Percentiles rank a stretch among this genome's conserved stretches.
Conservation (phyloP, 2,113 vertebrate genomes). For the Acanthisitta chloris region DNA sequence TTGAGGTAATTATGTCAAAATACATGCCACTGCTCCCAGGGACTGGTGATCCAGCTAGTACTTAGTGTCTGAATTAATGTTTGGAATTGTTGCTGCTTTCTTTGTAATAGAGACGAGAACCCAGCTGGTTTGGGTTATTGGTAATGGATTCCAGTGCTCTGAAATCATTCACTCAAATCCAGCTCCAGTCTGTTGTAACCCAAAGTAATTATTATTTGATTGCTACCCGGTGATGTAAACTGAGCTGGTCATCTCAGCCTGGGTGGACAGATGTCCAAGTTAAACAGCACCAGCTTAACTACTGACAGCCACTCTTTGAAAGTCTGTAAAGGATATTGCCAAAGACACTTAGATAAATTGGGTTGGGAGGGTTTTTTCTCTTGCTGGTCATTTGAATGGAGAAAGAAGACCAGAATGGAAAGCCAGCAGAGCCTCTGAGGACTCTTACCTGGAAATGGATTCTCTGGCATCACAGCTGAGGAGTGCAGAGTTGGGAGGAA, state of each 20-base stretch:
- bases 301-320: slow-evolving; percentile 27
- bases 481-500: neutral
- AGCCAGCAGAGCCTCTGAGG: neutral
- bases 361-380: slow-evolving; percentile 1
- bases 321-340: slow-evolving; percentile 16
- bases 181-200: slow-evolving; percentile 38
- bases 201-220: slow-evolving; percentile 59
- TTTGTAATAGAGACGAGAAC: slow-evolving; percentile 53
- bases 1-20: slow-evolving; percentile 34
- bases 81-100: slow-evolving; percentile 59
- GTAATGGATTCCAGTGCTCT: slow-evolving; percentile 64
- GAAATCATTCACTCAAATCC: slow-evolving; percentile 53
- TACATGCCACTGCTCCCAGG: slow-evolving; percentile 27
- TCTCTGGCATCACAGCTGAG: neutral
- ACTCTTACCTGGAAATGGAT: neutral
- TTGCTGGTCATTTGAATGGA: neutral
- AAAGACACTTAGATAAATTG: slow-evolving; percentile 14
- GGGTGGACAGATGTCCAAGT: slow-evolving; percentile 53
- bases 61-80: slow-evolving; percentile 45
- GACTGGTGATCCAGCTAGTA: slow-evolving; percentile 22
- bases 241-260: slow-evolving; percentile 48
- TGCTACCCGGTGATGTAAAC: slow-evolving; percentile 47
- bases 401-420: neutral
- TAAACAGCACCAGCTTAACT: slow-evolving; percentile 45
- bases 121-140: slow-evolving; percentile 61